Percentiles rank a stretch among this genome's conserved stretches.
Conservation (phyloP, 2,113 vertebrate species). For the Coryphaenoides rupestris region DNA sequence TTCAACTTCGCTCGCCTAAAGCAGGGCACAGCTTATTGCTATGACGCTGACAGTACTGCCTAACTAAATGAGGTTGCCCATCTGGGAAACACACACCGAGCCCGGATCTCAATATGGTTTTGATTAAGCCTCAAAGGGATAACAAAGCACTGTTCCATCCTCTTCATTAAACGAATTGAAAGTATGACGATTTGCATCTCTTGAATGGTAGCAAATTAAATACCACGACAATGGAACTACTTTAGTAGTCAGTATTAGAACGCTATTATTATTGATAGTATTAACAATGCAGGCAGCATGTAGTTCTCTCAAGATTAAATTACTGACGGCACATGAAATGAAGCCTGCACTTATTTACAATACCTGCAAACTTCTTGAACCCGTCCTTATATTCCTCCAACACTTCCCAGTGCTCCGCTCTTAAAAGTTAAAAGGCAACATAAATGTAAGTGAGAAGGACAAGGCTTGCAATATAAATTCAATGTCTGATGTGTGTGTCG, state of each 20-base stretch:
- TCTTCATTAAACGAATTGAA: too few relatives aligned
- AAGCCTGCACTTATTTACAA: not conserved
- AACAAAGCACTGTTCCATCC: too few relatives aligned
- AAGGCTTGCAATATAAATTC: not conserved
- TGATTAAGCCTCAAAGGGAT: too few relatives aligned
- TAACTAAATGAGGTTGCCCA: slow-evolving; percentile 27
- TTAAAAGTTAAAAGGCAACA: slow-evolving; percentile 42
- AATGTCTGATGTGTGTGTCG: slow-evolving; percentile 7
- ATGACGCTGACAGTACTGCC: slow-evolving; percentile 11
- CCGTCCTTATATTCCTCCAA: slow-evolving; percentile 90
- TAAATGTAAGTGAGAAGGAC: not conserved
- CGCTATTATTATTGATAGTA: too few relatives aligned
- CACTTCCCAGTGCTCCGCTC: slow-evolving; percentile 90
- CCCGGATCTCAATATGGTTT: too few relatives aligned
- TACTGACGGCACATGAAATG: too few relatives aligned
- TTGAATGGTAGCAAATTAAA: too few relatives aligned
- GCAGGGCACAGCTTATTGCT: slow-evolving; percentile 12
- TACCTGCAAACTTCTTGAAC: slow-evolving; percentile 90
- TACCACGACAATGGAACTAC: too few relatives aligned
- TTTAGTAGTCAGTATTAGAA: too few relatives aligned
- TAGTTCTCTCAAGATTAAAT: too few relatives aligned
- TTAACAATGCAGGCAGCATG: too few relatives aligned
- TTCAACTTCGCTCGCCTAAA: slow-evolving; percentile 19
- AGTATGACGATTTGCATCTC: too few relatives aligned
- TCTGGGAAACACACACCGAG: not conserved